phyloP scores from a whole-genome alignment of 1,140 invertebrate species.

The Drosophila nasuta region DNA sequence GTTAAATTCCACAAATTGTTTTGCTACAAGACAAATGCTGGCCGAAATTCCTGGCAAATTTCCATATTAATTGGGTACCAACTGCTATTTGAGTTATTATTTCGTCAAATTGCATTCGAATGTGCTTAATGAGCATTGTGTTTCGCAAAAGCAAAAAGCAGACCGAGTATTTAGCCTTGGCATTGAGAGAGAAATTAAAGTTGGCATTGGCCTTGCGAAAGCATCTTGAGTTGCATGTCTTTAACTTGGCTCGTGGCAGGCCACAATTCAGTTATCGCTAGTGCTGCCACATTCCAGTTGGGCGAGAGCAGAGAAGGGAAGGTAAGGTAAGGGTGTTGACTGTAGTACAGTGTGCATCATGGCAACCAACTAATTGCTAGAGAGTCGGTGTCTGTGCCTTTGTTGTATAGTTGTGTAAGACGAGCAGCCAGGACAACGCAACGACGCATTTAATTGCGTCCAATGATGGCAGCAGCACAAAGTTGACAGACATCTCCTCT shows the following conservation, averaged over 20 bases:
- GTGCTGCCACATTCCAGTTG: background rate
- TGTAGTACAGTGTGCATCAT: background rate
- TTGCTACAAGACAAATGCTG: background rate
- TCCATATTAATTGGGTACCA: background rate
- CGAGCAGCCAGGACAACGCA: constrained; percentile 3
- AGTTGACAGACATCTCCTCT: constrained; percentile 1
- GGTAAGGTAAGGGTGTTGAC: background rate
- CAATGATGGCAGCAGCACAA: constrained; percentile 8
- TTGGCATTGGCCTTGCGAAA: constrained; percentile 1
- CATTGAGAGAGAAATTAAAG: background rate
- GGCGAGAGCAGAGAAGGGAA: background rate
- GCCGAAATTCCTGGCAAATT: background rate
- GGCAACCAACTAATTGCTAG: constrained; percentile 15
- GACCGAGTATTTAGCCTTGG: background rate
- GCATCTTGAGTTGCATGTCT: background rate
- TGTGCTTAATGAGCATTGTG: background rate
- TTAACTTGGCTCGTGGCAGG: background rate
- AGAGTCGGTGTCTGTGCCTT: background rate
- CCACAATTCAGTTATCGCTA: constrained; percentile 4
- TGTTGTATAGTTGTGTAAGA: constrained; percentile 4
- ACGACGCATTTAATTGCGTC: constrained; percentile 38
- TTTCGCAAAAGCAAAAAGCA: too few relatives aligned
- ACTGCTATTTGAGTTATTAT: background rate
- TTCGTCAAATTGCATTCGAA: background rate
- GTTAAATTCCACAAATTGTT: background rate